Percentiles rank a stretch among this genome's conserved stretches.
These are phyloP conservation scores for Acleris sparsana DNA, from an alignment of 2,888 invertebrate genomes.

Conservation along the genomic window DNA sequence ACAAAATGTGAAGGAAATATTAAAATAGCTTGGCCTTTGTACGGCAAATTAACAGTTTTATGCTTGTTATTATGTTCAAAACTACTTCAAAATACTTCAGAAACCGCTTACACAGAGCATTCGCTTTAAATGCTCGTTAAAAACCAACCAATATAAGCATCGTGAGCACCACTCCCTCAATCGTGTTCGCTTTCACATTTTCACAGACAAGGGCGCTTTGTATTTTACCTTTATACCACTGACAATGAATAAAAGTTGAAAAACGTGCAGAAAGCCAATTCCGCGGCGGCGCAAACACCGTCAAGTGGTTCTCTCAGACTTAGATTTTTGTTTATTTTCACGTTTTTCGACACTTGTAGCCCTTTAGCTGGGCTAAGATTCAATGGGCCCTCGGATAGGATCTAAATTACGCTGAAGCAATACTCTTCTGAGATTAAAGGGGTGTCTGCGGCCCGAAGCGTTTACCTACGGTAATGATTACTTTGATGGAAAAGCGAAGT, in stretches of 20 bases:
- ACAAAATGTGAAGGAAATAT: no score
- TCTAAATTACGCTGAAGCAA: slow-evolving; percentile 77
- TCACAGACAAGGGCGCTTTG: slow-evolving; percentile 14
- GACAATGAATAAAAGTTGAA: slow-evolving; percentile 37
- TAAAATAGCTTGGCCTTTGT: no score
- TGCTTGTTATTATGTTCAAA: no score
- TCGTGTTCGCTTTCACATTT: slow-evolving; percentile 12
- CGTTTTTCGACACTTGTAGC: slow-evolving; percentile 66
- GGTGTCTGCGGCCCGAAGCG: slow-evolving; percentile 74
- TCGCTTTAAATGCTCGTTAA: neutral
- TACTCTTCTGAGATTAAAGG: slow-evolving; percentile 77
- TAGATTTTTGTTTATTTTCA: slow-evolving; percentile 60
- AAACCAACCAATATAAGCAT: neutral
- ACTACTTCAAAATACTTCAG: no score
- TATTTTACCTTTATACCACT: slow-evolving; percentile 18
- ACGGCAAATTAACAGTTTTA: no score
- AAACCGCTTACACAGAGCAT: neutral
- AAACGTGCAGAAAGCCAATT: slow-evolving; percentile 41
- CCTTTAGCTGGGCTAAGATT: slow-evolving; percentile 62
- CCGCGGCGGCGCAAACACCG: slow-evolving; percentile 19
- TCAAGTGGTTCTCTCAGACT: slow-evolving; percentile 49
- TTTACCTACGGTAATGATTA: slow-evolving; percentile 44
- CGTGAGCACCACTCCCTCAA: slow-evolving; percentile 6
- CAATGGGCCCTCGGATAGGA: slow-evolving; percentile 72
- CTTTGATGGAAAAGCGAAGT: slow-evolving; percentile 18